Evolutionary conservation across 2,113 vertebrate species (phyloP), one percentile per base, ranked within the genome.

Genomic region (Clinocottus analis): DNA sequence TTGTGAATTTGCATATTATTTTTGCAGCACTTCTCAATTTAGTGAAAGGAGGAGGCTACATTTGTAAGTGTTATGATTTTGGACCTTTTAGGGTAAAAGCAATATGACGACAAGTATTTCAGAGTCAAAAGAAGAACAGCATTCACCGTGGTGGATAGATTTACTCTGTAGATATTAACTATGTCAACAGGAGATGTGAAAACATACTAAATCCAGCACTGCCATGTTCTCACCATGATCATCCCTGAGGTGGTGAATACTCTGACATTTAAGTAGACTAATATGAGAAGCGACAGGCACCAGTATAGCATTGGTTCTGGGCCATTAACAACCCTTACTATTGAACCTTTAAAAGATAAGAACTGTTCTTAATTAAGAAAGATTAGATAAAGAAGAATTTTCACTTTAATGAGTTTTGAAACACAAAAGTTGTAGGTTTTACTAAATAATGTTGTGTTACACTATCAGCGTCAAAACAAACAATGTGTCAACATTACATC

Each of bases 121-220:
- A 51, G 25, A 75, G 35, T 65, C 59, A 55, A 70, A 72, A 71
- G 59, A 70, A 33, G n/a, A 39, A 77, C 23, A 33, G 21, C 12
- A 35, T 7, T 56, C n/a, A 5, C 31, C 17, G 10, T 23, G 55
- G 23, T 21, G 53, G 25, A 11, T n/a, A 3, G 39, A 59, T 66
- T 76, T 31, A 61, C 1, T 58, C 33, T 60, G 31, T 62, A 72
- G 53, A 17, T 61, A n/a, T 53, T 43, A 60, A n/a, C 43, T 43
- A 53, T 11, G 14, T 58, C 59, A 66, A 27, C 43, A 33, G 41
- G 27, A 65, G 6, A 14, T 45, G 70, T 72, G 47, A 53, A 55
- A 45, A n/a, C 17, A 49, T 23, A 29, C 21, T 33, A 39, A 70
- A 63, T 75, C 72, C 29, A 47, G 60, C 45, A 55, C 64, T 29